phyloP scores from a whole-genome alignment of 1,140 invertebrate species.

The Brachionus paranguensis region DNA sequence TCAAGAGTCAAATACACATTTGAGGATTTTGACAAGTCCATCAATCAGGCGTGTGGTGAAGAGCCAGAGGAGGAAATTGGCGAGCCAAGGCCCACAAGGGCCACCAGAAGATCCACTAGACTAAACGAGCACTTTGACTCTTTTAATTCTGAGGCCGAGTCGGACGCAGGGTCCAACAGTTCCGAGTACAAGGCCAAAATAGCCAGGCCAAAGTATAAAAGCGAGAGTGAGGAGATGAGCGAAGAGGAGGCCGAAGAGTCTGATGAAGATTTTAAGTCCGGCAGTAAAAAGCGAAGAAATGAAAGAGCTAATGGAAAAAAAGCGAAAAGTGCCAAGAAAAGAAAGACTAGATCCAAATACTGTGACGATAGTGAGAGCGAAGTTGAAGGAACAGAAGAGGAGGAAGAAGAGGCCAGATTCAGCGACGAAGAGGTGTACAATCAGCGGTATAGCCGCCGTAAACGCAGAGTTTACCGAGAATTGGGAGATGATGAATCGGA shows the following conservation, averaged over 20 bases:
- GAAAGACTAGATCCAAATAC: not conserved
- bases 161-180: not conserved
- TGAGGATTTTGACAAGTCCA: constrained; percentile 5
- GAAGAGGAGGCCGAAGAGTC: not conserved
- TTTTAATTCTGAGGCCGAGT: not conserved
- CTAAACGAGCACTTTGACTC: not conserved
- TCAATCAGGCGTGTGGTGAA: not conserved
- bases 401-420: not conserved
- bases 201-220: not conserved
- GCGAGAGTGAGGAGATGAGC: not conserved
- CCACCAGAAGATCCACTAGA: not conserved
- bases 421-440: not conserved
- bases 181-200: not conserved
- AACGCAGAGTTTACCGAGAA: not conserved
- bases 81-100: not conserved
- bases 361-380: constrained; percentile 7
- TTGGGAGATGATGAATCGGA: not conserved
- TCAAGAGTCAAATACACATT: constrained; percentile 6
- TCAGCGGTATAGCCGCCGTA: not conserved
- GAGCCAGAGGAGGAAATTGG: not conserved
- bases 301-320: not conserved
- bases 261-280: not conserved
- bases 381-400: not conserved
- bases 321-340: not conserved
- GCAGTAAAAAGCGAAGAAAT: not conserved